A percentile compares a stretch with the other conserved stretches of the same genome.
These are phyloP conservation scores for Anolis apletophallus DNA, from an alignment of 2,797 vertebrate species.

Conservation along the genomic window DNA sequence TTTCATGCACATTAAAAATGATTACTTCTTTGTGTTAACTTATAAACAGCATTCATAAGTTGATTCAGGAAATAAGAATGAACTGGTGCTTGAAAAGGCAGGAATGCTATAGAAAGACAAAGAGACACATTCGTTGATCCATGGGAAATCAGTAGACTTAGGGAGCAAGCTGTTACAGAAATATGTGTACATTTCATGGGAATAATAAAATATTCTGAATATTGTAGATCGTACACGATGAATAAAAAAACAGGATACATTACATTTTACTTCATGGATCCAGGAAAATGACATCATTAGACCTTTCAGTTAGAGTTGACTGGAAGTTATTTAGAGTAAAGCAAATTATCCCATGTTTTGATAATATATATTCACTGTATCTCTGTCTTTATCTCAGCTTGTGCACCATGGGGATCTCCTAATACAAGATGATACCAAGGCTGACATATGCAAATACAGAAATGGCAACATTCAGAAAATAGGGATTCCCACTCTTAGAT, in stretches of 20 bases:
- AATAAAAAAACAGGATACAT: conserved; percentile 31
- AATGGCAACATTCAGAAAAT: conserved; percentile 58
- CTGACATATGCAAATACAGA: conserved; percentile 44
- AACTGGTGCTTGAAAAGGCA: background rate
- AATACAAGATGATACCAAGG: conserved; percentile 45
- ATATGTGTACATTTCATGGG: conserved; percentile 41
- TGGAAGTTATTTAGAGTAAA: conserved; percentile 46
- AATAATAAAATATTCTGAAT: conserved; percentile 56
- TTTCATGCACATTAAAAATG: background rate
- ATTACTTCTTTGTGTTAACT: background rate
- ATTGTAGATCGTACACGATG: too few relatives aligned
- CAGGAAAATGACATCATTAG: conserved; percentile 60
- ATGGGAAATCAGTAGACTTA: background rate
- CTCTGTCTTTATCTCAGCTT: conserved; percentile 34
- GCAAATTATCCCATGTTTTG: conserved; percentile 10
- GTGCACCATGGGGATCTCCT: conserved; percentile 55
- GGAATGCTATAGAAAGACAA: background rate
- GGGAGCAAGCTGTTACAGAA: background rate
- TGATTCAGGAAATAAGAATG: background rate
- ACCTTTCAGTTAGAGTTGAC: conserved; percentile 50
- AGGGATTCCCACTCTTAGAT: conserved; percentile 61
- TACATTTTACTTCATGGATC: conserved; percentile 39
- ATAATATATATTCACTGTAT: background rate
- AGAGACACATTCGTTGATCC: background rate
- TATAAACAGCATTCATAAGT: background rate